A percentile compares a stretch with the other conserved stretches of the same genome.
Evolutionary conservation across 2,797 vertebrate species (phyloP).

Genomic region (Sebastes minor): DNA sequence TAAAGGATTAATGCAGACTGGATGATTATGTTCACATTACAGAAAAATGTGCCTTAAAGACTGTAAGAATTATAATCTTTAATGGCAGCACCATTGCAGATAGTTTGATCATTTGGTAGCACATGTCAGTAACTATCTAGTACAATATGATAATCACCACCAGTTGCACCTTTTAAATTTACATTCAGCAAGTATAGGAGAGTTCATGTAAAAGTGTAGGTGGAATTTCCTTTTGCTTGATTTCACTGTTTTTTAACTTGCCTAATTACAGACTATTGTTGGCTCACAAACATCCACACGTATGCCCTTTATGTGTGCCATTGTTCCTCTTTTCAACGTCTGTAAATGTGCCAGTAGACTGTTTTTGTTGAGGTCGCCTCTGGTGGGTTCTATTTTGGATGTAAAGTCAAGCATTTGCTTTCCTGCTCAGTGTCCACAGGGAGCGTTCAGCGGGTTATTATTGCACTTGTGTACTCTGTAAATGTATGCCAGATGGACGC

Average conservation of each 20-base stretch:
- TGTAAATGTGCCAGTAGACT: slow-evolving; percentile 46
- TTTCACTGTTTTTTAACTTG: slow-evolving; percentile 27
- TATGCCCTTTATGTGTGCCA: slow-evolving; percentile 37
- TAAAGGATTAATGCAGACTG: background rate
- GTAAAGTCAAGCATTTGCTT: slow-evolving; percentile 71
- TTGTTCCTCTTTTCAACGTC: slow-evolving; percentile 62
- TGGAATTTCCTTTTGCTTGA: slow-evolving; percentile 14
- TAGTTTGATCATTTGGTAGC: slow-evolving; percentile 26
- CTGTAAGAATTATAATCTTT: too few species aligned
- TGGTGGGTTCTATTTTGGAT: slow-evolving; percentile 76
- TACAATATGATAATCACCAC: background rate
- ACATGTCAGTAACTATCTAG: background rate
- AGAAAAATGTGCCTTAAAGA: too few species aligned
- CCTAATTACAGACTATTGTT: slow-evolving; percentile 40
- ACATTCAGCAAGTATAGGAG: background rate
- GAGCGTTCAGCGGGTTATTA: slow-evolving; percentile 72
- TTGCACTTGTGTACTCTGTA: slow-evolving; percentile 74
- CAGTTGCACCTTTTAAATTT: slow-evolving; percentile 9
- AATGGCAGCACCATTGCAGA: background rate
- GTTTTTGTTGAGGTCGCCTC: slow-evolving; percentile 66
- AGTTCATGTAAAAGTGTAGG: background rate
- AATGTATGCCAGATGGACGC: slow-evolving; percentile 79
- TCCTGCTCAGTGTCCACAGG: slow-evolving; percentile 72
- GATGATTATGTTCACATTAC: too few species aligned
- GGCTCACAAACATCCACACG: slow-evolving; percentile 41